A percentile compares a stretch with the other conserved stretches of the same genome.
phyloP scores from a whole-genome alignment of 2,888 invertebrate genomes.

The Tuberolachnus salignus region DNA sequence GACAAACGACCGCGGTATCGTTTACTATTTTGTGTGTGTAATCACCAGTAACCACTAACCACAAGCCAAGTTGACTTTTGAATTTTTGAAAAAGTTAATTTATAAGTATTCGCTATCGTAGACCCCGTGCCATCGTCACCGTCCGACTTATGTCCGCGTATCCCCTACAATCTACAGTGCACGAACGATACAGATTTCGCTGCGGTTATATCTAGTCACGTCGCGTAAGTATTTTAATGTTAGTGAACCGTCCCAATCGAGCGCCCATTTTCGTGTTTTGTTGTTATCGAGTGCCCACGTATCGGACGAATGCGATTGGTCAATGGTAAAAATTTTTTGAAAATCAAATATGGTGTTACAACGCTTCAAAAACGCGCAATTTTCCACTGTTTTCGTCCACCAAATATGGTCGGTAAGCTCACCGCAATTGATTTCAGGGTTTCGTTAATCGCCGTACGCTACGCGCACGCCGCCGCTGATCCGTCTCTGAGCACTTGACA shows the following conservation, averaged over 20 bases:
- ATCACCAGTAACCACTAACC: slow-evolving; percentile 46
- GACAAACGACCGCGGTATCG: background rate
- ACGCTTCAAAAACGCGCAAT: slow-evolving; percentile 55
- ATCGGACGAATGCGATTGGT: slow-evolving; percentile 55
- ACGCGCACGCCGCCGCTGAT: background rate
- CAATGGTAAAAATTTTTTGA: slow-evolving; percentile 49
- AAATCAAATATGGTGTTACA: slow-evolving; percentile 56
- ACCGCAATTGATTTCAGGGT: background rate
- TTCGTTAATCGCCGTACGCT: background rate
- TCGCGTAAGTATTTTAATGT: background rate
- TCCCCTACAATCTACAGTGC: too few species aligned
- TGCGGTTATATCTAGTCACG: background rate
- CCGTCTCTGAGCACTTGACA: background rate
- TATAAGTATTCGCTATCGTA: background rate
- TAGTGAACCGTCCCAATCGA: background rate
- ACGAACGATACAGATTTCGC: background rate
- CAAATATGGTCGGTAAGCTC: background rate
- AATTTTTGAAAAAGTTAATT: slow-evolving; percentile 49
- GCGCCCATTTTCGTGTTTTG: slow-evolving; percentile 50
- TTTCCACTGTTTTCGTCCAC: background rate
- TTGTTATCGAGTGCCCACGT: slow-evolving; percentile 55
- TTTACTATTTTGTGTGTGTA: too few species aligned
- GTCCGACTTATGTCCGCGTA: background rate
- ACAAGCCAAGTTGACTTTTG: slow-evolving; percentile 54
- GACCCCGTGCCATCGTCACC: too few species aligned